Evolutionary conservation across 2,888 invertebrate genomes (phyloP).

Genomic region (Drosophila fungiperda): DNA sequence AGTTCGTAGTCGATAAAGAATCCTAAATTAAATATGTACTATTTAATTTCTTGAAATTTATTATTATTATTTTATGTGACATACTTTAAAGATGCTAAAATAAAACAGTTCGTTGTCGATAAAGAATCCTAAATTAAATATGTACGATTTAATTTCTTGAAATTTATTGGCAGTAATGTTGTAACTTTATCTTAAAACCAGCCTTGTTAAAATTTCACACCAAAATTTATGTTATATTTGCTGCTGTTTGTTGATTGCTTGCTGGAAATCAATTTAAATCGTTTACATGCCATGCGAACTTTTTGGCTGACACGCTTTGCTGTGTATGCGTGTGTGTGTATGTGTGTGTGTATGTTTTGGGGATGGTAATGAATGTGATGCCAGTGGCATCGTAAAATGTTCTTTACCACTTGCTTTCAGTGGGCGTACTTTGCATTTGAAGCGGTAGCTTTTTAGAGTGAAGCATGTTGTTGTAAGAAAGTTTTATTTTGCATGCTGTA

Average conservation of each 20-base stretch:
- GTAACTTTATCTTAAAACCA: conserved; percentile 19
- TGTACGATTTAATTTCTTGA: conserved; percentile 10
- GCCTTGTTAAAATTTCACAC: conserved; percentile 11
- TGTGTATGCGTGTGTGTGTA: neutral
- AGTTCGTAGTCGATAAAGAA: neutral
- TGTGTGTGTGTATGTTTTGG: neutral
- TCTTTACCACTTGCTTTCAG: conserved; percentile 11
- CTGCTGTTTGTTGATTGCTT: conserved; percentile 54
- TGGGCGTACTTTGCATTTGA: conserved; percentile 1
- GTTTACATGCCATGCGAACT: conserved; percentile 31
- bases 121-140: neutral
- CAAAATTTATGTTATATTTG: conserved; percentile 23
- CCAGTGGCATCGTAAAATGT: conserved; percentile 27
- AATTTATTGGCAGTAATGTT: conserved; percentile 4
- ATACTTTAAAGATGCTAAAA: neutral
- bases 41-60: conserved; percentile 9
- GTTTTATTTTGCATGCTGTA: conserved; percentile 53
- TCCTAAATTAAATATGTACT: neutral
- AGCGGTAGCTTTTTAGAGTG: conserved; percentile 13
- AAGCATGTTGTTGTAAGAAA: conserved; percentile 22
- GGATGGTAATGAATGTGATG: conserved; percentile 21
- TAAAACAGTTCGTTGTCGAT: neutral
- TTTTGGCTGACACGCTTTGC: neutral
- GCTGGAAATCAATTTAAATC: conserved; percentile 69
- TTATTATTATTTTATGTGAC: neutral